phyloP scores from a whole-genome alignment of 2,113 vertebrate species.

The Chlorodrepanis virens region DNA sequence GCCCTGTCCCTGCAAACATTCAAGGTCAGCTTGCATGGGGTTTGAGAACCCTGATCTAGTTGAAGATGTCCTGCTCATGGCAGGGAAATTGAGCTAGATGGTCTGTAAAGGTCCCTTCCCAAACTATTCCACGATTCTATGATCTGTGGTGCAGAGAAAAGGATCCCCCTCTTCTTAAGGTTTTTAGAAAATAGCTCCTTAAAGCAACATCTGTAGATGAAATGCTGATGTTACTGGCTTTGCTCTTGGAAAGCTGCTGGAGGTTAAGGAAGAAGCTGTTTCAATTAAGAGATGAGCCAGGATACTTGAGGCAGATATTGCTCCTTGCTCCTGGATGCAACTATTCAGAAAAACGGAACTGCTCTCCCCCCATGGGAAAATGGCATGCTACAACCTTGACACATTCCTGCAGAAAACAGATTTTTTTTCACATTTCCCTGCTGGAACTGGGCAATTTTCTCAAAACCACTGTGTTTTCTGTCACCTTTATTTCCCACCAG shows the following conservation, averaged over 20 bases:
- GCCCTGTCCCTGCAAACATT: background rate
- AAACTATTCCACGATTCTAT: background rate
- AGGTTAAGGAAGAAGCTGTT: background rate
- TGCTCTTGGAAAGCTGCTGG: background rate
- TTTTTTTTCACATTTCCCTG: background rate
- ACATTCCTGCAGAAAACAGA: background rate
- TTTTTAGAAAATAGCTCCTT: background rate
- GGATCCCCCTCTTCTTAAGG: background rate
- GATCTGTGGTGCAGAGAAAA: background rate
- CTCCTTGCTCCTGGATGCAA: background rate
- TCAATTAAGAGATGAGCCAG: background rate
- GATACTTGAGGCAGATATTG: background rate
- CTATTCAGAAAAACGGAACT: background rate
- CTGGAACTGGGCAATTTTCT: background rate
- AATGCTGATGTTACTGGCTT: background rate
- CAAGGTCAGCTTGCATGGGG: background rate
- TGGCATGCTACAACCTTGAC: background rate
- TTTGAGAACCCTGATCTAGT: background rate
- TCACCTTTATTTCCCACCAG: background rate
- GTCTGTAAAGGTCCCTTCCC: background rate
- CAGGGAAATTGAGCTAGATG: background rate
- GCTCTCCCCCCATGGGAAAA: rapidly evolving
- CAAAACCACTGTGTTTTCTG: background rate
- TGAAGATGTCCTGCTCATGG: background rate
- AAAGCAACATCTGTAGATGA: background rate